phyloP scores from a whole-genome alignment of 2,888 invertebrate species.

The Orthosia cruda region DNA sequence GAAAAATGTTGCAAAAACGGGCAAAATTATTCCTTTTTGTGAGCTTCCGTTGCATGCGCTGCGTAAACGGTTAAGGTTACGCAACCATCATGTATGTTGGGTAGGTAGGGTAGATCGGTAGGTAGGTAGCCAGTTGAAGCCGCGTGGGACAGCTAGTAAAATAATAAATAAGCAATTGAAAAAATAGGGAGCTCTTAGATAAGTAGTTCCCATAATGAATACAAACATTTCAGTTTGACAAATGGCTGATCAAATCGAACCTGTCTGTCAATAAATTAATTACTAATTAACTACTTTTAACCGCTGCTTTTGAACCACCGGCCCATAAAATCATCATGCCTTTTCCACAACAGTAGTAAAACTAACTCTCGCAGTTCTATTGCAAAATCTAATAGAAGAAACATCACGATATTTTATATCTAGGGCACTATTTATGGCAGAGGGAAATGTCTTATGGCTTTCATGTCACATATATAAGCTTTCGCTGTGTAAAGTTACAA shows the following conservation, averaged over 20 bases:
- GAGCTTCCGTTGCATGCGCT: too few relatives aligned
- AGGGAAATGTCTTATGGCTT: conserved; percentile 31
- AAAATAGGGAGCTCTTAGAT: too few relatives aligned
- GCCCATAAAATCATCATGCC: conserved; percentile 1
- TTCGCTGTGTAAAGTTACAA: conserved; percentile 25
- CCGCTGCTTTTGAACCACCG: neutral
- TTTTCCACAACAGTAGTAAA: conserved; percentile 16
- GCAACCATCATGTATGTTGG: too few relatives aligned
- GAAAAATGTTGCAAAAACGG: too few relatives aligned
- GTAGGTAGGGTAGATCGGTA: too few relatives aligned
- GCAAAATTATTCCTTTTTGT: too few relatives aligned
- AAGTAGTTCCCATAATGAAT: too few relatives aligned
- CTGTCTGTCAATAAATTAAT: neutral
- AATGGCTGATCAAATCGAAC: neutral
- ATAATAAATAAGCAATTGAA: too few relatives aligned
- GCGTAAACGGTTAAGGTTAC: too few relatives aligned
- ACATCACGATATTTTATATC: conserved; percentile 51
- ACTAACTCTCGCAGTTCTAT: conserved; percentile 9
- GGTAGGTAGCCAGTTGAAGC: too few relatives aligned
- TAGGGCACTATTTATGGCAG: conserved; percentile 18
- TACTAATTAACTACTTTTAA: neutral
- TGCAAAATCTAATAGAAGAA: conserved; percentile 34
- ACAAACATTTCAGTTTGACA: neutral
- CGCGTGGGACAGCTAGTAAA: too few relatives aligned
- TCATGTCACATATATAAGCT: conserved; percentile 30